Base-by-base conservation (phyloP, 2,797 vertebrate genomes). In the Mycteria americana region DNA sequence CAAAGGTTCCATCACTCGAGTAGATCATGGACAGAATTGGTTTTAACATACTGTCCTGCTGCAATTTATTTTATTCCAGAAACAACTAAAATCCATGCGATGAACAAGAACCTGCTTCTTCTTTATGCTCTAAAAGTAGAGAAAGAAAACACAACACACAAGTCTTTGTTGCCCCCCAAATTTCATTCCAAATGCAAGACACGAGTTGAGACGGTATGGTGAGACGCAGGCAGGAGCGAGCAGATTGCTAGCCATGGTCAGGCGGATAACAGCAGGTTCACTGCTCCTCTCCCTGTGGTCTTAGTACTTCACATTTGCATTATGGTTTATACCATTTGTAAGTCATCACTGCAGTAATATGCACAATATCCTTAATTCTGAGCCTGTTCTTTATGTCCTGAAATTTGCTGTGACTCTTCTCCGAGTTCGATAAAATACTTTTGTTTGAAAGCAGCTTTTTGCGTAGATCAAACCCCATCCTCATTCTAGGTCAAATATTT, bases 201-300 rank as follows among this genome's bases (percentile, higher is more conserved):
- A 4, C 3, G 2, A 30, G 14, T 11, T 24, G 27, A 57, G 48
- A 43, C 4, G 8, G 33, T 4, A 10, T 18, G 57, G 31, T 0
- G 7, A 59, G 30, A 19, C 6, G 37, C 18, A 51, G 59, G 30
- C 13, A 35, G 78, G 43, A 57, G 33, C 0, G 5, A 25, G 53
- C 41, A 31, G 35, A 6, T 9, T n/a, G 18, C 28, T 35, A 14
- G 19, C 77, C 5, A 0, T 28, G 35, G 33, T 14, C 76, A 56
- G 41, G 57, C 57, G 70, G 51, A 4, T 41, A 31, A 23, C 45
- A 35, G n/a, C 39, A 51, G 24, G 17, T 22, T 33, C 21, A 11
- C 37, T 39, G 37, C 62, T 63, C 33, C 27, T 53, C n/a, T 72
- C 27, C 13, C 67, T 19, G 1, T 24, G 24, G 9, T 39, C 33